These are phyloP conservation scores for Lemur catta DNA, from an alignment of 2,797 vertebrate species.

Conservation along the genomic window DNA sequence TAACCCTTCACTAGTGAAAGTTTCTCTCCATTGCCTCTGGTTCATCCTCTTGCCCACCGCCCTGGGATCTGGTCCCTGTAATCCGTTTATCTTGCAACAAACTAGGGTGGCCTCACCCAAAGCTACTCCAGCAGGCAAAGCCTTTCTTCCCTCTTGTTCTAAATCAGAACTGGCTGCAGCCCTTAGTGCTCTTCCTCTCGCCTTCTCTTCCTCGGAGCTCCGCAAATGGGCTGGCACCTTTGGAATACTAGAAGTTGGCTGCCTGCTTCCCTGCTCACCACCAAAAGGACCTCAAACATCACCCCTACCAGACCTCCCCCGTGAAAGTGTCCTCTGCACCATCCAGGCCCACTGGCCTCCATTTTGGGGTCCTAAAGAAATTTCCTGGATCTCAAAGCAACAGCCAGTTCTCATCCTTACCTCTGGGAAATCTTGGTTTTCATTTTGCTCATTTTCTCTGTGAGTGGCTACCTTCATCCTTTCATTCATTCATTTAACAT, in stretches of 20 bases:
- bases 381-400: not conserved
- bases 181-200: not conserved
- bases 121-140: not conserved
- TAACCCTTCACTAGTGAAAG: conserved; percentile 60
- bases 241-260: conserved; percentile 21
- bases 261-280: not conserved
- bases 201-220: not conserved
- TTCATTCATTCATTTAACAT: not conserved
- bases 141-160: not conserved
- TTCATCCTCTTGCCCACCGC: not conserved
- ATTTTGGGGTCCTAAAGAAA: not conserved
- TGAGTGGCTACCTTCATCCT: not conserved
- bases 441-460: not conserved
- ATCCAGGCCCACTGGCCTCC: not conserved
- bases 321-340: not conserved
- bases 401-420: not conserved
- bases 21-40: not conserved
- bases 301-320: too few relatives aligned
- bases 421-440: conserved; percentile 18
- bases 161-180: not conserved
- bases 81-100: not conserved
- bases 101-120: not conserved
- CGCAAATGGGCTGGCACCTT: not conserved
- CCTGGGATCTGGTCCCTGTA: not conserved
- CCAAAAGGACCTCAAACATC: not conserved